Percentiles rank a stretch among this genome's conserved stretches.
Conservation (phyloP, 2,113 vertebrate species). For the Rhodinocichla rosea region DNA sequence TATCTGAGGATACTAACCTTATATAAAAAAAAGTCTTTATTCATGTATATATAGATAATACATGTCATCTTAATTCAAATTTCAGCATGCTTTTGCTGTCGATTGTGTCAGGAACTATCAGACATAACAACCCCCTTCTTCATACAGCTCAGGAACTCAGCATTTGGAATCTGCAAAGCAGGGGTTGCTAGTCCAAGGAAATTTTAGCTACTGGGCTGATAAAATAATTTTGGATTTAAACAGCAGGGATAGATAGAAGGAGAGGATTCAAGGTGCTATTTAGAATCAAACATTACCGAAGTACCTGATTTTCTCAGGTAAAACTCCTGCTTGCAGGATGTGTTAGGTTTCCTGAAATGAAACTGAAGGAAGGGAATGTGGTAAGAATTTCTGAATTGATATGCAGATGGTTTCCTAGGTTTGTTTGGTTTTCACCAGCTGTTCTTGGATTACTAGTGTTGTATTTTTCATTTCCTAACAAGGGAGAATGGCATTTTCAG, state of each 20-base stretch:
- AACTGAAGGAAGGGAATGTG: not conserved
- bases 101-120: not conserved
- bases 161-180: not conserved
- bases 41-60: not conserved
- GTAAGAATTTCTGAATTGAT: not conserved
- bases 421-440: conserved; percentile 6
- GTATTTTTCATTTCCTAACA: not conserved
- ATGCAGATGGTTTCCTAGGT: not conserved
- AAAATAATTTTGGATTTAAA: not conserved
- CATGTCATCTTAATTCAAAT: conserved; percentile 19
- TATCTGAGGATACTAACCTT: conserved; percentile 21
- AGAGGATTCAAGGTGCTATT: not conserved
- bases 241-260: not conserved
- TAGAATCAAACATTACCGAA: not conserved
- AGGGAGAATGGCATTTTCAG: not conserved
- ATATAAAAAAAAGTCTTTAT: conserved; percentile 22
- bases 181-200: not conserved
- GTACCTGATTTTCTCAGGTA: not conserved
- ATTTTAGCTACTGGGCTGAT: not conserved
- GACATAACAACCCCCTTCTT: not conserved
- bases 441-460: not conserved
- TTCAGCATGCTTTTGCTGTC: not conserved
- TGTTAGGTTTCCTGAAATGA: not conserved
- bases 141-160: not conserved
- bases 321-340: not conserved